phyloP scores from a whole-genome alignment of 2,797 vertebrate genomes.

The Bradypodion ventrale region DNA sequence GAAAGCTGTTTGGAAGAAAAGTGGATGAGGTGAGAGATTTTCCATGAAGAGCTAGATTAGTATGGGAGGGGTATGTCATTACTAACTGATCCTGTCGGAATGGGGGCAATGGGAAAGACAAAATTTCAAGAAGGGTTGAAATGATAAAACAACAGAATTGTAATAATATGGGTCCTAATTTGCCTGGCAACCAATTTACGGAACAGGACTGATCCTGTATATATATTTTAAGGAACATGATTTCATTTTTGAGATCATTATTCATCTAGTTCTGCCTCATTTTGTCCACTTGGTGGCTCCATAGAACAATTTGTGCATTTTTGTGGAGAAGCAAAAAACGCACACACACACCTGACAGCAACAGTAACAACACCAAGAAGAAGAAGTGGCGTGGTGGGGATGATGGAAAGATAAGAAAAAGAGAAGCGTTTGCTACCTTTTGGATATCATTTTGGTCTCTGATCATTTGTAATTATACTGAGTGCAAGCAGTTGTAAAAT shows the following conservation, averaged over 20 bases:
- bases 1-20: neutral
- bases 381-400: no score
- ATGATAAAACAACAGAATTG: neutral
- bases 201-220: neutral
- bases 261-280: neutral
- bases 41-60: no score
- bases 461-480: neutral
- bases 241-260: neutral
- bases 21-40: neutral
- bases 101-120: no score
- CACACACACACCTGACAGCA: no score
- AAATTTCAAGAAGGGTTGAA: no score
- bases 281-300: slow-evolving; percentile 60
- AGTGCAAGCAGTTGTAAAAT: neutral
- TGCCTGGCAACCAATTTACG: neutral
- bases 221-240: neutral
- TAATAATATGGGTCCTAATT: neutral
- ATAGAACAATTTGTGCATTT: slow-evolving; percentile 34
- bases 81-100: no score
- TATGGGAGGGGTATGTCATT: neutral
- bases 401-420: neutral
- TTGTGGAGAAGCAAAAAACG: neutral
- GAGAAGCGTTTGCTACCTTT: neutral
- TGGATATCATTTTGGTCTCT: neutral
- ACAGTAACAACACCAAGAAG: no score